Percentiles rank a stretch among this genome's conserved stretches.
Conservation (phyloP, 2,113 vertebrate genomes). For the Bambusicola thoracicus region DNA sequence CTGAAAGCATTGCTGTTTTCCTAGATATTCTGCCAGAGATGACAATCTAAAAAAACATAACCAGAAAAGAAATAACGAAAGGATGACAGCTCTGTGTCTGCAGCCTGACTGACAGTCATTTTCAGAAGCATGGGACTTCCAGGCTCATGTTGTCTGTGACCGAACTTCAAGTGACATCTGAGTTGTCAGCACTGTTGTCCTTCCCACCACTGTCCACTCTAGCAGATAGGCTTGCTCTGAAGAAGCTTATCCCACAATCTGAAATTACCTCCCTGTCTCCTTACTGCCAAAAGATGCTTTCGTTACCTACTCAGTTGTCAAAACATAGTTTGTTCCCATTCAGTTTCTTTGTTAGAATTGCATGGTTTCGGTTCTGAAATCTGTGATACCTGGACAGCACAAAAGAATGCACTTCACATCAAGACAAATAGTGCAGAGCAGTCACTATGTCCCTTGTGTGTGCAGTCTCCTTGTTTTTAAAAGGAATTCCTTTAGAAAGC, state of each 20-base stretch:
- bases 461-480: neutral
- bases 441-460: neutral
- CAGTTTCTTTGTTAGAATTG: neutral
- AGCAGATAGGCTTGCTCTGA: neutral
- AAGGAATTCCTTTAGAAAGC: neutral
- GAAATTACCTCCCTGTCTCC: neutral
- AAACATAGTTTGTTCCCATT: neutral
- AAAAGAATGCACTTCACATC: neutral
- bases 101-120: neutral
- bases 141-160: neutral
- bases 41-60: neutral
- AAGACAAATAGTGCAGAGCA: neutral
- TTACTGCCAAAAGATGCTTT: neutral
- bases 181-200: neutral
- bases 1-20: neutral
- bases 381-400: neutral
- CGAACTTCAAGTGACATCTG: neutral
- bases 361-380: neutral
- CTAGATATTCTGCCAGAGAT: neutral
- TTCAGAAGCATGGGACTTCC: neutral
- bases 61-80: neutral
- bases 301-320: neutral
- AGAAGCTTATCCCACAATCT: neutral
- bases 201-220: neutral
- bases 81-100: neutral